These are phyloP conservation scores for Melipona quadrifasciata DNA, from an alignment of 1,140 invertebrate species.

Conservation along the genomic window DNA sequence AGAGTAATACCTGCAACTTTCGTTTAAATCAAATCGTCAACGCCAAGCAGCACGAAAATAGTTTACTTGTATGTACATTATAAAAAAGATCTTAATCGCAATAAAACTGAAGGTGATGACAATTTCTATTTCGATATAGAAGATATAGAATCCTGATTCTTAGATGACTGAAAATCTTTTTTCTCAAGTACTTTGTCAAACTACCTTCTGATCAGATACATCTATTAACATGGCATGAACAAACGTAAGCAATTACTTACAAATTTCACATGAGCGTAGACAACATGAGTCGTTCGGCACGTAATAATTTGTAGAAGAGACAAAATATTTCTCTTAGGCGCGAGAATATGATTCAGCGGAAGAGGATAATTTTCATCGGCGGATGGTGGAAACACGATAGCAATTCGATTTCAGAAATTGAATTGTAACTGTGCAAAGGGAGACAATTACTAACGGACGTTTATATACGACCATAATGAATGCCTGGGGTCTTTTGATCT, in stretches of 20 bases:
- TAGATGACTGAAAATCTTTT: too few relatives aligned
- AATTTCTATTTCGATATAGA: too few relatives aligned
- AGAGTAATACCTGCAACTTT: too few relatives aligned
- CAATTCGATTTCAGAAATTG: constrained; percentile 61
- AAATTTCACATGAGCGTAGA: background rate
- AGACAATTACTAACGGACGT: constrained; percentile 55
- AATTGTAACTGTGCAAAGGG: constrained; percentile 39
- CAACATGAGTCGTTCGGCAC: background rate
- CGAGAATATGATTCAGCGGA: background rate
- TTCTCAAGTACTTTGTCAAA: too few relatives aligned
- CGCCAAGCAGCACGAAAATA: too few relatives aligned
- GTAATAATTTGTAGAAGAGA: background rate
- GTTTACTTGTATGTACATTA: too few relatives aligned
- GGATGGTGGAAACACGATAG: background rate
- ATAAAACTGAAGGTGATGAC: too few relatives aligned
- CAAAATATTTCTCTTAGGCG: background rate
- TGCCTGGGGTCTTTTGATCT: constrained; percentile 67
- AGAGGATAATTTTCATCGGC: background rate
- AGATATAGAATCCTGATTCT: too few relatives aligned
- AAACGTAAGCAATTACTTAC: background rate
- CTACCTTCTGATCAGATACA: too few relatives aligned
- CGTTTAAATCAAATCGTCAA: too few relatives aligned
- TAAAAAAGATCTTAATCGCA: too few relatives aligned
- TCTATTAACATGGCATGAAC: too few relatives aligned
- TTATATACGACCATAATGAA: constrained; percentile 57